These are phyloP conservation scores for Campoplex capitator DNA, from an alignment of 2,888 invertebrate genomes.

Conservation along the genomic window DNA sequence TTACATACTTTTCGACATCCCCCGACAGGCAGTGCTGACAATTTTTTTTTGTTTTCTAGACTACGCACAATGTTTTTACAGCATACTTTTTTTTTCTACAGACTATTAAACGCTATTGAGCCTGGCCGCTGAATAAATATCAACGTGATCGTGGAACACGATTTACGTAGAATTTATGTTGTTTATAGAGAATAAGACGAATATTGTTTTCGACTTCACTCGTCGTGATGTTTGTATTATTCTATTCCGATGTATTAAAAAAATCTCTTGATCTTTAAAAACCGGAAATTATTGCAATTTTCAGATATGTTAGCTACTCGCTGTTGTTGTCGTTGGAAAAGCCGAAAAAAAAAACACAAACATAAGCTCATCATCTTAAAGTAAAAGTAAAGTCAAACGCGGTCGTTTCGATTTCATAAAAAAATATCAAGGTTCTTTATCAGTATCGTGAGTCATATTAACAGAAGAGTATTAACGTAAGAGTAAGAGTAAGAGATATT, in stretches of 20 bases:
- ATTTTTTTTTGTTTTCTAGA: neutral
- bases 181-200: neutral
- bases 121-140: neutral
- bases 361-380: neutral
- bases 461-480: no score
- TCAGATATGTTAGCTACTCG: no score
- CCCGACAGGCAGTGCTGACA: neutral
- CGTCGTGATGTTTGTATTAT: neutral
- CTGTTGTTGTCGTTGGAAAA: neutral
- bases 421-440: no score
- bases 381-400: neutral
- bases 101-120: conserved; percentile 2
- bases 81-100: neutral
- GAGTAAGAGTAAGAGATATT: no score
- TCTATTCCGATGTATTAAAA: neutral
- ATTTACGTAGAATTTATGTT: neutral
- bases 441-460: no score
- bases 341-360: neutral
- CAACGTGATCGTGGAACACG: neutral
- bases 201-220: neutral
- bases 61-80: conserved; percentile 1
- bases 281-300: neutral
- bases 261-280: neutral
- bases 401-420: neutral
- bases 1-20: neutral